These are phyloP conservation scores for Acyrthosiphon pisum DNA, from an alignment of 1,140 invertebrate genomes.

Conservation along the genomic window DNA sequence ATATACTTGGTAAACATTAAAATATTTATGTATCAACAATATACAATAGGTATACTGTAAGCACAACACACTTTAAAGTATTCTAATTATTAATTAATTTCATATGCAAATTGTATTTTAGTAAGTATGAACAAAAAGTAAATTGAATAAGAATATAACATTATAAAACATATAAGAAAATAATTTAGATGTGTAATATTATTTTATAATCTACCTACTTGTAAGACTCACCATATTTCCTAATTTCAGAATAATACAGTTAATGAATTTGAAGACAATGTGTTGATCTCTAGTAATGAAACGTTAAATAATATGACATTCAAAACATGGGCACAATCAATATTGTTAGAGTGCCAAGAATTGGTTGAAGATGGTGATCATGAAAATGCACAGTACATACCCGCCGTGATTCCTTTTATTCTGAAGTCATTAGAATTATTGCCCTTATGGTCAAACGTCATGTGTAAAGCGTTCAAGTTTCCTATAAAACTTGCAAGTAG, in stretches of 20 bases:
- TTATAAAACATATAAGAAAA: no score
- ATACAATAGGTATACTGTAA: no score
- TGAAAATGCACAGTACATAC: neutral
- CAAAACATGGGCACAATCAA: neutral
- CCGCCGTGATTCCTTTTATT: neutral
- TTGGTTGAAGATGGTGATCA: constrained; percentile 15
- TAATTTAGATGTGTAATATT: no score
- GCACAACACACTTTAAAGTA: no score
- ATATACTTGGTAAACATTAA: no score
- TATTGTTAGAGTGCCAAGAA: neutral
- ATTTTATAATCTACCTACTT: no score
- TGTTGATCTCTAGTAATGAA: neutral
- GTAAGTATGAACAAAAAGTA: no score
- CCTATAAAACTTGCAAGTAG: neutral
- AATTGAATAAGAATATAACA: no score
- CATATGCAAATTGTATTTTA: no score
- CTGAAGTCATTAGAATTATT: neutral
- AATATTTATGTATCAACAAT: no score
- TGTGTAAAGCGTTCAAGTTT: neutral
- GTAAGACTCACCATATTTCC: neutral
- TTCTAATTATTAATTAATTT: no score
- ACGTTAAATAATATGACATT: neutral
- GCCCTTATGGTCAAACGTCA: neutral
- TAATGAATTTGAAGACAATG: neutral
- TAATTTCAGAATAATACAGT: neutral